Base-by-base conservation (phyloP, 2,888 invertebrate genomes). In the Conchocele bisecta region DNA sequence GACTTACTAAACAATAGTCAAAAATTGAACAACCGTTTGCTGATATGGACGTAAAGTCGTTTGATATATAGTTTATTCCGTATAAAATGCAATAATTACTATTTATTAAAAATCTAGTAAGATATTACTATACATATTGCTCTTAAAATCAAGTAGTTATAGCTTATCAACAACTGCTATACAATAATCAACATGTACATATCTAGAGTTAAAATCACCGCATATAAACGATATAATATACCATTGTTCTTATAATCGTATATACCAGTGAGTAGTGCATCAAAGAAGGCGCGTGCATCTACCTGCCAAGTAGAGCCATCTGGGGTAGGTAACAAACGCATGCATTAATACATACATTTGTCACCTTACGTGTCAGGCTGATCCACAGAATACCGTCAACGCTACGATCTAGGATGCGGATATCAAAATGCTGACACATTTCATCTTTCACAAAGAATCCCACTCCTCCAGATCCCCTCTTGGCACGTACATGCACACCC, bases 261-360 rank as follows among this genome's bases (percentile, higher is more conserved):
- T n/a, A n/a, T n/a, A n/a, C n/a, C n/a, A n/a, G n/a, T n/a, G n/a
- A n/a, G n/a, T n/a, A n/a, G n/a, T n/a, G 2, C 33, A 26, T 50
- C 58, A 58, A 26, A 58, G 35, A 44, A 46, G 22, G 17, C 20
- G 24, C 22, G 26, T 28, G 44, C 58, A 42, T 58, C 42, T 29
- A 26, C 31, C 17, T 44, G 20, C 33, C 46, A 31, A 20, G 35
- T 58, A 31, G 58, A 58, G 29, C 22, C 46, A 22, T 46, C 28
- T 28, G 58, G 29, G 58, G 46, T 44, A 58, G 24, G 33, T 58
- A 58, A 29, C 58, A 58, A 17, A 58, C 58, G 44, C 58, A 58
- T 28, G 20, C 17, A 15, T 42, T 29, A n/a, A 44, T n/a, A 42
- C 26, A 22, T 26, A 33, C 33, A n/a, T 44, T 42, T 29, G 26